A percentile compares a stretch with the other conserved stretches of the same genome.
Conservation (phyloP, 2,888 invertebrate species). For the Eristalinus sepulchralis region DNA sequence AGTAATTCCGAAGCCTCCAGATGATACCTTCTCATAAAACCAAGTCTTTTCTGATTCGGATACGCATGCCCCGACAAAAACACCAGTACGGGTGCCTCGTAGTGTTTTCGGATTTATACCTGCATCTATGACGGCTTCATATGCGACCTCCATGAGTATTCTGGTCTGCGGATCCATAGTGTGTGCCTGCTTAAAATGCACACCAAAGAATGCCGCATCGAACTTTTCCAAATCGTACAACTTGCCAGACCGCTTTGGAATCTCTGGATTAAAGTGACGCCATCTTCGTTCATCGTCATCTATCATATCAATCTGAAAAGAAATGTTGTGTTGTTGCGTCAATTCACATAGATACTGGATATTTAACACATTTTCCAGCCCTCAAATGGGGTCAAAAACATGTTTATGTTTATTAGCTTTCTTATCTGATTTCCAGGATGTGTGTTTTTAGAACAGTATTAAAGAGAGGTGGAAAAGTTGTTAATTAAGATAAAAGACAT, state of each 20-base stretch:
- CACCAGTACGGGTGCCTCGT: constrained; percentile 87
- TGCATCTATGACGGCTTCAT: constrained; percentile 90
- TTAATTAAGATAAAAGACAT: no score
- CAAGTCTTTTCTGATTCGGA: constrained; percentile 88
- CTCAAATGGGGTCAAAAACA: no score
- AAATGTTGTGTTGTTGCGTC: no score
- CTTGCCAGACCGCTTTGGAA: constrained; percentile 89
- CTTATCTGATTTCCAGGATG: no score
- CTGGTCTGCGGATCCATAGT: constrained; percentile 91
- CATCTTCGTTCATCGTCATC: constrained; percentile 90
- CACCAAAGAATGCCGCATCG: constrained; percentile 89
- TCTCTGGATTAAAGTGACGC: constrained; percentile 87
- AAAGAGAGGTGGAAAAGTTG: no score
- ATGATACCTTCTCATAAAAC: constrained; percentile 85
- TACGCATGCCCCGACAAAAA: constrained; percentile 87
- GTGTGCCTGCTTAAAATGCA: constrained; percentile 88
- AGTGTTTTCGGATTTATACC: constrained; percentile 85
- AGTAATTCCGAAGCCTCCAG: constrained; percentile 81
- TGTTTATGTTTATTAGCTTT: no score
- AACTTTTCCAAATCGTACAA: constrained; percentile 87
- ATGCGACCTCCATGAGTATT: constrained; percentile 88
- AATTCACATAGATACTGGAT: no score
- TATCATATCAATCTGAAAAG: constrained; percentile 88
- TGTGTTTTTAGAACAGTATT: no score
- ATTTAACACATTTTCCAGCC: no score